Evolutionary conservation across 2,113 vertebrate species (phyloP).

Genomic region (Callipepla californica): DNA sequence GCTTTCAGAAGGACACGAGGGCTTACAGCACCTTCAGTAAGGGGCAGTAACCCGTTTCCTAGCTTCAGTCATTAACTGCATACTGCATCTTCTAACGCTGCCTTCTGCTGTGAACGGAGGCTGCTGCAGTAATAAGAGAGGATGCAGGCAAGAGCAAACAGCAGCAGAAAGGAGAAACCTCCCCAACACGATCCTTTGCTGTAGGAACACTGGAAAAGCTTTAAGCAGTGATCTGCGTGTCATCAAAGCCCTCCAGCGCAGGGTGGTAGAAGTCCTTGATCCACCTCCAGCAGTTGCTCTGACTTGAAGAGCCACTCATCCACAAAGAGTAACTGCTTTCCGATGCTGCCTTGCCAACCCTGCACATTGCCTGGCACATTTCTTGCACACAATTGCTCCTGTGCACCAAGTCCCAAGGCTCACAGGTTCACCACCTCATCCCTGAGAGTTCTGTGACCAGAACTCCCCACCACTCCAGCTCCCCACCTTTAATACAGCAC

Average conservation of each 20-base stretch:
- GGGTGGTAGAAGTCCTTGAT: not conserved
- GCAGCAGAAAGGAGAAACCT: fast-evolving
- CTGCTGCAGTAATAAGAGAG: fast-evolving
- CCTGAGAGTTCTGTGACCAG: not conserved
- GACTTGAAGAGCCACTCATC: not conserved
- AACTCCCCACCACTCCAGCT: not conserved
- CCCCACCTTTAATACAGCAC: fast-evolving
- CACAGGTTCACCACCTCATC: not conserved
- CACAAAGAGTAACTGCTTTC: fast-evolving
- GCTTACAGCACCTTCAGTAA: too few relatives aligned
- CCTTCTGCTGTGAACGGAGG: not conserved
- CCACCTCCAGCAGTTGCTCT: not conserved
- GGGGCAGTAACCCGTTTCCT: not conserved
- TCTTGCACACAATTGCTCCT: fast-evolving
- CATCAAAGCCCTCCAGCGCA: not conserved
- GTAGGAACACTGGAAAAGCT: not conserved
- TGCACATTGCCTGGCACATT: fast-evolving
- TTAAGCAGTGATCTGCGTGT: not conserved
- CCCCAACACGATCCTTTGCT: not conserved
- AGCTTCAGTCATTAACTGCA: not conserved
- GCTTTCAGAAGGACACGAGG: fast-evolving
- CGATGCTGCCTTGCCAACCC: fast-evolving
- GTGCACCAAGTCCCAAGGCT: fast-evolving
- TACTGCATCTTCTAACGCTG: fast-evolving
- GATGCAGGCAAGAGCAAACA: not conserved